Base-by-base conservation (phyloP, 2,888 invertebrate genomes). In the Notodonta ziczac region DNA sequence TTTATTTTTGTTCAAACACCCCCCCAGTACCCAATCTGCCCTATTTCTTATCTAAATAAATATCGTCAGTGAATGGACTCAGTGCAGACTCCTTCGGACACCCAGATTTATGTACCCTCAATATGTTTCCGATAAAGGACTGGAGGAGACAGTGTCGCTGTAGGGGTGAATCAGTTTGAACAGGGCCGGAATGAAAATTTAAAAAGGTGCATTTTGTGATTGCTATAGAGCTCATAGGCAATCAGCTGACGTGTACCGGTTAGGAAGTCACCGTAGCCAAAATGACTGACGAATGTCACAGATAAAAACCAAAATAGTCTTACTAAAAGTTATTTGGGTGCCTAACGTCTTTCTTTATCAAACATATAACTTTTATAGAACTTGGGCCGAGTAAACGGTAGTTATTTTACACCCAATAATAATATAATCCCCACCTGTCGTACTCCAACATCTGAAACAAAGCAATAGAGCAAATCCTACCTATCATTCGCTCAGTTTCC, bases 91-190 rank as follows among this genome's bases (percentile, higher is more conserved):
- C 74, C 66, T 73, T 70, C 70, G 63, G 77, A 63, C 63, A 66
- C 66, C 68, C 59, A 65, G 73, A 83, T 82, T 82, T 82, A 83
- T 82, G 72, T 74, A 67, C 66, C 69, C 63, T 73, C 80, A 75
- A 83, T 83, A 81, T 78, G 74, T 82, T 80, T 69, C 72, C 60
- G 72, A 69, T 70, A 74, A 79, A 81, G 81, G 79, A 73, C 66
- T 76, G 73, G 63, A 67, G 68, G 68, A 73, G 76, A 78, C 76
- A 77, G 76, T 76, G 65, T 76, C 69, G 65, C 63, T 59, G 60
- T 59, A 58, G 57, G 66, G 56, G 62, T 62, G 60, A 62, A 65
- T 63, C 67, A 60, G 68, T 65, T 68, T 64, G 60, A 9, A 39
- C 74, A 76, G 73, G 61, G 61, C 24, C 40, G 72, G 2, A 76